phyloP scores from a whole-genome alignment of 2,797 vertebrate genomes.

The Platalea minor region DNA sequence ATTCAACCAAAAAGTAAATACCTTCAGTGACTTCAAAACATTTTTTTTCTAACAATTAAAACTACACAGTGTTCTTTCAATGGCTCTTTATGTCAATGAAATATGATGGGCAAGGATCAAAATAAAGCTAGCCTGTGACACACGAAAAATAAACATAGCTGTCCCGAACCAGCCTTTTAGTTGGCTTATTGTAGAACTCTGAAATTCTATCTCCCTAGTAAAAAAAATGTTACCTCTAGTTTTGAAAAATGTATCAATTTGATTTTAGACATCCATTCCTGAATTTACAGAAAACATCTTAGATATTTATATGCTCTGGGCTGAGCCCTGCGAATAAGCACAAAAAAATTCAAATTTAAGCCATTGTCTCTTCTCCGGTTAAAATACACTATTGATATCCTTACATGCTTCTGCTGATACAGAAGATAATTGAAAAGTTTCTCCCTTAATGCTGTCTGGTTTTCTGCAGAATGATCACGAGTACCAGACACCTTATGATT shows the following conservation, averaged over 20 bases:
- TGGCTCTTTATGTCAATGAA: not conserved
- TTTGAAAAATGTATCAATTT: not conserved
- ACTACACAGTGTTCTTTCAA: not conserved
- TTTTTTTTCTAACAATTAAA: not conserved
- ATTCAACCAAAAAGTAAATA: not conserved
- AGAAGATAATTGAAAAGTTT: not conserved
- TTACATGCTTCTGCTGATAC: not conserved
- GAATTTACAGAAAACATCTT: not conserved
- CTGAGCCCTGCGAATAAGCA: not conserved
- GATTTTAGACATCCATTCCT: not conserved
- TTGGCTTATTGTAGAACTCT: not conserved
- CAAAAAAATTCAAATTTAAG: not conserved
- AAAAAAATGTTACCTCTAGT: not conserved
- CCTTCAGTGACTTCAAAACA: not conserved
- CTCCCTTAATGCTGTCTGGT: not conserved
- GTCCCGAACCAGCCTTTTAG: not conserved
- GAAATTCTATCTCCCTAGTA: not conserved
- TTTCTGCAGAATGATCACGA: not conserved
- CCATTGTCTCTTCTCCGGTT: not conserved
- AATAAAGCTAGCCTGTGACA: not conserved
- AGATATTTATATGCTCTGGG: not conserved
- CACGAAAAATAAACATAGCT: not conserved
- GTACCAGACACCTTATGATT: not conserved
- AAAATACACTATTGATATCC: not conserved
- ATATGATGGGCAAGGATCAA: not conserved